phyloP scores from a whole-genome alignment of 2,888 invertebrate species.

The Cotesia congregata region DNA sequence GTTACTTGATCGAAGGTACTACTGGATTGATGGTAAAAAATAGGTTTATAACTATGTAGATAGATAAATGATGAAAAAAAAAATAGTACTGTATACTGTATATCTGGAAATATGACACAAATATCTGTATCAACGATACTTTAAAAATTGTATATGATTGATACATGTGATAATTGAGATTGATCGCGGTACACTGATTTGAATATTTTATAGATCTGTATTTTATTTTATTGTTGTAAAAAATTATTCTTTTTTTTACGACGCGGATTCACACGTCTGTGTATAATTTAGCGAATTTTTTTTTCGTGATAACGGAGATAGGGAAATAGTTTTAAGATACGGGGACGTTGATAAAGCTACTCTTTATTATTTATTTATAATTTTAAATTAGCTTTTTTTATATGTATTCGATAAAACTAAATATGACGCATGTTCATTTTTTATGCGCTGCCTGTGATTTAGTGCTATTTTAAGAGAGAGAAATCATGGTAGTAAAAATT shows the following conservation, averaged over 20 bases:
- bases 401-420: neutral
- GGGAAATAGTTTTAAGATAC: neutral
- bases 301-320: neutral
- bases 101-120: slow-evolving; percentile 1
- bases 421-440: neutral
- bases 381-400: neutral
- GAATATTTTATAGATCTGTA: neutral
- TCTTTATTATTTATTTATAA: neutral
- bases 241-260: slow-evolving; percentile 5
- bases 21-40: neutral
- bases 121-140: neutral
- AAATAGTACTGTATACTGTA: neutral
- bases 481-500: neutral
- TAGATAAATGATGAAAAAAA: neutral
- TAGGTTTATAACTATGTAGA: neutral
- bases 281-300: neutral
- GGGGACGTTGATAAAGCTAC: neutral
- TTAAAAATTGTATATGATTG: slow-evolving; percentile 3
- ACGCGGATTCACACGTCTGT: neutral
- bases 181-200: neutral
- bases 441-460: slow-evolving; percentile 28
- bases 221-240: neutral
- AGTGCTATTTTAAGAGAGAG: neutral
- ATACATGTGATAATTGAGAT: slow-evolving; percentile 7
- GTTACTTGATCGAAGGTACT: slow-evolving; percentile 51